Base-by-base conservation (phyloP, 2,797 vertebrate genomes). In the Heterohyrax brucei region DNA sequence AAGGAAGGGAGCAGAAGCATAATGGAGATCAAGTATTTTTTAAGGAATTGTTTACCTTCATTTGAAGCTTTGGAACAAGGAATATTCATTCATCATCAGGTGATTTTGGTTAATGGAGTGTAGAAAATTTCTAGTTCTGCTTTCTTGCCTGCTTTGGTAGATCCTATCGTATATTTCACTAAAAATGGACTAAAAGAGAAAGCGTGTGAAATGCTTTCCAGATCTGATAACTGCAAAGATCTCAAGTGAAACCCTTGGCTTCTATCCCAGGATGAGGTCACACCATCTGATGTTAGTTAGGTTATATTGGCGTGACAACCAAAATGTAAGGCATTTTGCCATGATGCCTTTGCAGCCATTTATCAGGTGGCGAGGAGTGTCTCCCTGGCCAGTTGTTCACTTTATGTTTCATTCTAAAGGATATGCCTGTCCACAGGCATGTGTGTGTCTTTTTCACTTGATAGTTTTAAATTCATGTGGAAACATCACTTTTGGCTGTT, bases 181-280 rank as follows among this genome's bases (percentile, higher is more conserved):
- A 72, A 44, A 2, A 7, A 72, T 39, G 59, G 61, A 61, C 72
- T 92, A 95, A 97, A 98, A 82, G 85, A 70, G 93, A 97, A 96
- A 97, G 95, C 96, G 85, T 97, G 89, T 88, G 96, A 98, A 98
- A 96, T 94, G 64, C 85, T 97, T 98, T 98, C 96, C 98, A 98
- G 96, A 98, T 98, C 97, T 97, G 98, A 98, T 98, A 98, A 98
- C 96, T 94, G 96, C 93, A 86, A 89, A 97, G 94, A 96, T 97
- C 96, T 98, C 95, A 92, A 97, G 98, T 97, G 97, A 96, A 98
- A 96, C 88, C 94, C 96, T 95, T 98, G 98, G 97, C 98, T 97
- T 10, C 10, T 77, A 9, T 97, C 97, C 97, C 89, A 10, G 89
- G 87, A 68, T 98, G 98, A 98, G 96, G 98, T 98, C 98, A 98